Percentiles rank a stretch among this genome's conserved stretches.
Evolutionary conservation across 2,888 invertebrate genomes (phyloP).

Genomic region (Caenorhabditis macrosperma): DNA sequence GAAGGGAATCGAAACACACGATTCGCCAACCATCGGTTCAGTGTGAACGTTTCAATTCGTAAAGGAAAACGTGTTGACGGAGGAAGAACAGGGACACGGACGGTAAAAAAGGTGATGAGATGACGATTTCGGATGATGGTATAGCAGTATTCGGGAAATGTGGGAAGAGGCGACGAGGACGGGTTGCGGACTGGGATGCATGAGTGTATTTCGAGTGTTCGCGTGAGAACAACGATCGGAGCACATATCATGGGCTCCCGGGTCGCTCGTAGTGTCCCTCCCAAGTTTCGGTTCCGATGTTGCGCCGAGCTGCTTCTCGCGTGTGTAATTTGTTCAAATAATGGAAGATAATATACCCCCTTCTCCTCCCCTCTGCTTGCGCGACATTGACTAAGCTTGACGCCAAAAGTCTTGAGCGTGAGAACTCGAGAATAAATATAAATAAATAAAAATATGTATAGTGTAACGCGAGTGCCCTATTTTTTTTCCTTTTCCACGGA

Average conservation of each 20-base stretch:
- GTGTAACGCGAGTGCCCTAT: conserved; percentile 45
- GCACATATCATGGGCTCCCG: conserved; percentile 35
- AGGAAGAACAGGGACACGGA: neutral
- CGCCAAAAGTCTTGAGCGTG: conserved; percentile 29
- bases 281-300: conserved; percentile 12
- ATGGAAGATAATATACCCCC: conserved; percentile 54
- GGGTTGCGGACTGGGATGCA: no score
- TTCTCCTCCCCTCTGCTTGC: neutral
- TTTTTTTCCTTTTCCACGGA: conserved; percentile 22
- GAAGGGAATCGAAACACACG: neutral
- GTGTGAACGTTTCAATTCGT: neutral
- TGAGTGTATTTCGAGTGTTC: conserved; percentile 60
- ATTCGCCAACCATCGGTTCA: neutral
- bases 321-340: conserved; percentile 59
- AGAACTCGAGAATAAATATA: conserved; percentile 34
- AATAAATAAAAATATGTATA: conserved; percentile 45
- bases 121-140: conserved; percentile 16
- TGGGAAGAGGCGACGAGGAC: neutral
- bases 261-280: conserved; percentile 12
- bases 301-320: conserved; percentile 38
- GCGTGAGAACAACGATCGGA: conserved; percentile 56
- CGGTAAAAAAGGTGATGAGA: conserved; percentile 28
- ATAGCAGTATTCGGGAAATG: conserved; percentile 20
- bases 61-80: conserved; percentile 42
- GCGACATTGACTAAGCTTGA: conserved; percentile 33